These are phyloP conservation scores for Marmota monax DNA, from an alignment of 2,113 vertebrate genomes.

Conservation along the genomic window DNA sequence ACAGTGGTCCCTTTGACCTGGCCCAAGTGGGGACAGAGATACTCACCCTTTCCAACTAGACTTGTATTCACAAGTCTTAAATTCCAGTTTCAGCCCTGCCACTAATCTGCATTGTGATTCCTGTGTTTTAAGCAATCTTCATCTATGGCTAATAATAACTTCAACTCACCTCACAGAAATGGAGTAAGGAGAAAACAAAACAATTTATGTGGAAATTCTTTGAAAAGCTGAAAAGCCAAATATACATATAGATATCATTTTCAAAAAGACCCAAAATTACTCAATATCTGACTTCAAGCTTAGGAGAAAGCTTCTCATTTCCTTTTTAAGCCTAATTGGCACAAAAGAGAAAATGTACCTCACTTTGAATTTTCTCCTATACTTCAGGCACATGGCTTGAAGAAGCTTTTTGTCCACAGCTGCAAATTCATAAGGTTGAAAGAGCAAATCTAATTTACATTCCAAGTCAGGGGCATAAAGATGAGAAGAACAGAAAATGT, in stretches of 20 bases:
- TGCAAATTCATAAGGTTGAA: neutral
- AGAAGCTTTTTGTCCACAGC: neutral
- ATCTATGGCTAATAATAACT: neutral
- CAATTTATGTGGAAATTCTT: neutral
- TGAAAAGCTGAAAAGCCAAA: slow-evolving; percentile 7
- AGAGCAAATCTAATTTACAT: neutral
- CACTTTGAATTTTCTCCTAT: neutral
- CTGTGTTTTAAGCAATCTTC: neutral
- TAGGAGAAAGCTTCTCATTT: neutral
- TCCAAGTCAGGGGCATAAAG: neutral
- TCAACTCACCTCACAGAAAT: neutral
- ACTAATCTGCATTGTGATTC: neutral
- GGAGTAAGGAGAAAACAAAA: neutral
- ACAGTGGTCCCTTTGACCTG: neutral
- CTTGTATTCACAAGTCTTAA: neutral
- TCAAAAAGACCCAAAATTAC: neutral
- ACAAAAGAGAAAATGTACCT: neutral
- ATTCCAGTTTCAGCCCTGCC: neutral
- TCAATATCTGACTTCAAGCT: neutral
- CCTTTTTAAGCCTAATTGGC: neutral
- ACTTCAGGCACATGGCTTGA: neutral
- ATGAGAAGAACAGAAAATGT: neutral
- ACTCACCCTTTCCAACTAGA: neutral
- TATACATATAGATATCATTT: neutral
- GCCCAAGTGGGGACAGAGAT: neutral